Percentiles rank a stretch among this genome's conserved stretches.
Evolutionary conservation across 2,797 vertebrate species (phyloP).

Genomic region (Pogonophryne albipinna): DNA sequence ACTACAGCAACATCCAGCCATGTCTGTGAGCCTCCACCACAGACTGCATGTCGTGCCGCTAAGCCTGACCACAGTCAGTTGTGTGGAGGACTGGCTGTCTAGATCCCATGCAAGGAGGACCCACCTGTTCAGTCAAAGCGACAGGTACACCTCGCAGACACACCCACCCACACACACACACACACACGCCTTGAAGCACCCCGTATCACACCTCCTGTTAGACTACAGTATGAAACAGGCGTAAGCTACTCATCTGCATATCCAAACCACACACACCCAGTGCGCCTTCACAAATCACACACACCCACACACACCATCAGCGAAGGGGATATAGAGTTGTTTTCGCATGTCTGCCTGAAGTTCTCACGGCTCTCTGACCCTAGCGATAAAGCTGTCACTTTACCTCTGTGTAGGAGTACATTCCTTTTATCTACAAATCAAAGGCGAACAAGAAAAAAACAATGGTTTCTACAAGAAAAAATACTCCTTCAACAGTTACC

Average conservation of each 20-base stretch:
- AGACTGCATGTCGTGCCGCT: constrained; percentile 47
- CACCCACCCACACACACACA: neutral
- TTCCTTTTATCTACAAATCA: constrained; percentile 56
- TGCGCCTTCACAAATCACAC: constrained; percentile 54
- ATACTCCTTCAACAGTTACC: constrained; percentile 28
- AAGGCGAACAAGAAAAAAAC: constrained; percentile 41
- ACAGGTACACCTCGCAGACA: constrained; percentile 56
- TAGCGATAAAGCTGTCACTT: constrained; percentile 19
- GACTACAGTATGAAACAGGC: constrained; percentile 29
- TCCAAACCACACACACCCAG: constrained; percentile 60
- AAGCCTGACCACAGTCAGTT: constrained; percentile 65
- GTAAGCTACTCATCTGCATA: constrained; percentile 40
- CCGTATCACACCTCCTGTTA: constrained; percentile 42
- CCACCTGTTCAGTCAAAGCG: constrained; percentile 69
- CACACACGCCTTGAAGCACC: constrained; percentile 28
- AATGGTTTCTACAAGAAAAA: constrained; percentile 21
- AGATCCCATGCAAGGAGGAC: constrained; percentile 54
- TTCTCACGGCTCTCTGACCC: constrained; percentile 63
- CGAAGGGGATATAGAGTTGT: constrained; percentile 36
- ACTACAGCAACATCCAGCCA: constrained; percentile 47
- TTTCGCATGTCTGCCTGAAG: constrained; percentile 35
- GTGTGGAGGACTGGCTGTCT: constrained; percentile 53
- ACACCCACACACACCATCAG: constrained; percentile 57
- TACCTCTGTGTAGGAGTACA: constrained; percentile 34
- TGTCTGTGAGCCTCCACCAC: constrained; percentile 45